Evolutionary conservation across 2,797 vertebrate genomes (phyloP).

Genomic region (Propithecus deckenii): DNA sequence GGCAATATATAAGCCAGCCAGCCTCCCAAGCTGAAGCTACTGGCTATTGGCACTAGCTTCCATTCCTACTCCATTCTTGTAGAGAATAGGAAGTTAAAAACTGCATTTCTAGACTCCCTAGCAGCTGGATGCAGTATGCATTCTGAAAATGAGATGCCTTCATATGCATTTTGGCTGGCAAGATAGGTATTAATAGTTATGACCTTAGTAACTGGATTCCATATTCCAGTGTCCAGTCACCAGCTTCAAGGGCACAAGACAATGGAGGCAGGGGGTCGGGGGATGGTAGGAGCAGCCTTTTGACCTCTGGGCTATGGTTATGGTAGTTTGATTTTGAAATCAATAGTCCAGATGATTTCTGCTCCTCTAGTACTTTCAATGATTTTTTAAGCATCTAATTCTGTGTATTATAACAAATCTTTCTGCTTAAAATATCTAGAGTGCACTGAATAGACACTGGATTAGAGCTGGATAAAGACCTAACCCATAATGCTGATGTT

Average conservation of each 20-base stretch:
- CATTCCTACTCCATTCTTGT: background rate
- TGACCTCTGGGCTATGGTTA: background rate
- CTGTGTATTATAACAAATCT: background rate
- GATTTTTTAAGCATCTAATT: background rate
- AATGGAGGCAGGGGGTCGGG: rapidly evolving
- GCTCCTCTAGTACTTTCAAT: background rate
- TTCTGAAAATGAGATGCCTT: background rate
- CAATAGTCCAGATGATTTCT: background rate
- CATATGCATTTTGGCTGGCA: background rate
- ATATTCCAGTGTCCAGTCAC: background rate
- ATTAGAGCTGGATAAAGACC: background rate
- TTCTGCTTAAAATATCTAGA: slow-evolving; percentile 28
- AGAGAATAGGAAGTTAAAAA: background rate
- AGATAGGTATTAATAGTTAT: background rate
- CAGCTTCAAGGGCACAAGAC: background rate
- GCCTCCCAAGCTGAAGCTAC: background rate
- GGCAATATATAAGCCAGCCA: background rate
- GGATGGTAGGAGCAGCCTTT: background rate
- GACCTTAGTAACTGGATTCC: background rate
- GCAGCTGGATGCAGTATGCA: background rate
- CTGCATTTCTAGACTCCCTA: background rate
- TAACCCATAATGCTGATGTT: background rate
- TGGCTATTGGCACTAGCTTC: background rate
- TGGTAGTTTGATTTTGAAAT: background rate
- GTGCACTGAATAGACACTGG: background rate